phyloP scores from a whole-genome alignment of 2,888 invertebrate species.

The Melanotus villosus region DNA sequence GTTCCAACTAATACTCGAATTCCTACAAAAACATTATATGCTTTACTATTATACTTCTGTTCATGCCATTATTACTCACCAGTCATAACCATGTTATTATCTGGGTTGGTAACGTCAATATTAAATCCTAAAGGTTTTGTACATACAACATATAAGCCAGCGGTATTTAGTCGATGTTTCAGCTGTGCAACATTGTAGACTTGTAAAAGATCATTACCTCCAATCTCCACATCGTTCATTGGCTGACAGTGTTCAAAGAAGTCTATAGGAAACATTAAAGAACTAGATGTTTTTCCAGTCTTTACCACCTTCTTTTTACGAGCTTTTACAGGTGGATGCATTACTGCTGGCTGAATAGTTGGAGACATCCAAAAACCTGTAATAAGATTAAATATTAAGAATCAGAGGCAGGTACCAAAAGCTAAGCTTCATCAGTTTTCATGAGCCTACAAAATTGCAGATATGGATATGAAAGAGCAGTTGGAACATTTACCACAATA shows the following conservation, averaged over 20 bases:
- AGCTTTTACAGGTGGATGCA: conserved; percentile 65
- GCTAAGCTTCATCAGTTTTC: too few relatives aligned
- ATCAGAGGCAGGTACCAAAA: neutral
- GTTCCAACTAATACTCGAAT: conserved; percentile 89
- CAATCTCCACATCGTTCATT: conserved; percentile 94
- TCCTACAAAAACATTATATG: conserved; percentile 67
- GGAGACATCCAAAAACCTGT: conserved; percentile 78
- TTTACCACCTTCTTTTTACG: conserved; percentile 74
- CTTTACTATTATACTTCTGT: too few relatives aligned
- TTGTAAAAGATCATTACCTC: conserved; percentile 94
- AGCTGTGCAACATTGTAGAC: conserved; percentile 95
- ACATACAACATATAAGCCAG: conserved; percentile 93
- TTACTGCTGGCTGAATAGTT: conserved; percentile 73
- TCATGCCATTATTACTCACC: conserved; percentile 53
- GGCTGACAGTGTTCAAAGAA: conserved; percentile 96
- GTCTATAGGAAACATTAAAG: conserved; percentile 91
- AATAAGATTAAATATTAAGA: conserved; percentile 28
- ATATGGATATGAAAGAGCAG: too few relatives aligned
- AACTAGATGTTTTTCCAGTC: conserved; percentile 74
- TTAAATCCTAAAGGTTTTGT: conserved; percentile 92
- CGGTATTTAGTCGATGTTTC: conserved; percentile 89
- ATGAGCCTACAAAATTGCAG: too few relatives aligned
- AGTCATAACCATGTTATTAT: conserved; percentile 90
- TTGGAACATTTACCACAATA: too few relatives aligned
- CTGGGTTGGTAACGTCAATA: conserved; percentile 89